phyloP scores from a whole-genome alignment of 1,140 invertebrate species.

The Pristionchus pacificus region DNA sequence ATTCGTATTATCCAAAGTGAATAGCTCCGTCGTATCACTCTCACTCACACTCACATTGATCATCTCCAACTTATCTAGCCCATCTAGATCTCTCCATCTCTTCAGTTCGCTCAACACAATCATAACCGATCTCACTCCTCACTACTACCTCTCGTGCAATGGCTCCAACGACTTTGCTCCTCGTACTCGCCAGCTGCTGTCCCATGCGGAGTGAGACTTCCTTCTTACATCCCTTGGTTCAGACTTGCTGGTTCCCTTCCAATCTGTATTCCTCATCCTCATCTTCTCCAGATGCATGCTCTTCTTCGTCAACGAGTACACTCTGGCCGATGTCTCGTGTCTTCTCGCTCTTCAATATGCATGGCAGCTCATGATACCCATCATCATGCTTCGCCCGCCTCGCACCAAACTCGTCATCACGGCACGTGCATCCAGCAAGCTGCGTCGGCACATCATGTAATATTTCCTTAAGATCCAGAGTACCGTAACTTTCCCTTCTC shows the following conservation, averaged over 20 bases:
- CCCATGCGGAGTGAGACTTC: neutral
- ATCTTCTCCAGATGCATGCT: constrained; percentile 32
- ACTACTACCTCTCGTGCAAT: constrained; percentile 33
- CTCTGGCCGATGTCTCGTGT: constrained; percentile 31
- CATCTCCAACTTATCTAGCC: neutral
- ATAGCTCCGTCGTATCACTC: too few relatives aligned
- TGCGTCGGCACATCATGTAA: neutral
- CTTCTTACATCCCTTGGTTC: neutral
- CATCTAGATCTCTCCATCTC: too few relatives aligned
- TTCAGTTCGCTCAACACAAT: constrained; percentile 31
- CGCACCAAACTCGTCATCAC: constrained; percentile 38
- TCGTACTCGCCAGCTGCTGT: neutral
- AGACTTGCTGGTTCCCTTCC: too few relatives aligned
- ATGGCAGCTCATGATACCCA: constrained; percentile 37
- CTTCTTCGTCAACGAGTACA: constrained; percentile 40
- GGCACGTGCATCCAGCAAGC: neutral
- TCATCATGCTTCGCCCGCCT: constrained; percentile 36
- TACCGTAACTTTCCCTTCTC: too few relatives aligned
- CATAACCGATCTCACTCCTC: constrained; percentile 27
- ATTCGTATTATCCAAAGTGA: neutral
- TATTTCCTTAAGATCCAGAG: constrained; percentile 2
- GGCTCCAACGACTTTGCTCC: constrained; percentile 2
- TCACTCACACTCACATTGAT: too few relatives aligned
- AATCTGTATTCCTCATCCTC: too few relatives aligned
- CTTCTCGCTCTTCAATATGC: constrained; percentile 39